These are phyloP conservation scores for Syngnathus typhle DNA, from an alignment of 2,113 vertebrate species.

Conservation along the genomic window DNA sequence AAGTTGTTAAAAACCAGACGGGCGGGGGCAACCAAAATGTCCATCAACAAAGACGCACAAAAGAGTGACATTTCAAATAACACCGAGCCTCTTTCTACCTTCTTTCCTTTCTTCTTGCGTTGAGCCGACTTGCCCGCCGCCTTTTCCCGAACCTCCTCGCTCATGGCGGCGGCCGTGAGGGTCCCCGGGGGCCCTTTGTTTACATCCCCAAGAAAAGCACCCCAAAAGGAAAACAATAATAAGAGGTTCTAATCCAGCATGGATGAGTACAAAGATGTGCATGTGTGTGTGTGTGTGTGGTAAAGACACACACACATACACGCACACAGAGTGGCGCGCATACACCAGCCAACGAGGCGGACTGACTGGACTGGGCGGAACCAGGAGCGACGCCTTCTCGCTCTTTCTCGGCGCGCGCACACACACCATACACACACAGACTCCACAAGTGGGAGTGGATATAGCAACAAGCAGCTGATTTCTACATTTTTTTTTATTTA, in stretches of 20 bases:
- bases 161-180: slow-evolving; percentile 55
- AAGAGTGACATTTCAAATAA: background rate
- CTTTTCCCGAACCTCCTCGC: slow-evolving; percentile 67
- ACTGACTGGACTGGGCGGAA: slow-evolving; percentile 31
- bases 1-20: background rate
- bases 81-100: slow-evolving; percentile 49
- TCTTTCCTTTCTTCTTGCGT: slow-evolving; percentile 70
- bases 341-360: slow-evolving; percentile 40
- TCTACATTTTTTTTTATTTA: background rate
- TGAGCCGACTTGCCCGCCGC: slow-evolving; percentile 54
- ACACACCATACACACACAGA: slow-evolving; percentile 27
- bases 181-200: slow-evolving; percentile 33
- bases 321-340: slow-evolving; percentile 18
- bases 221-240: background rate
- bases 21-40: background rate
- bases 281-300: slow-evolving; percentile 2
- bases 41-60: background rate
- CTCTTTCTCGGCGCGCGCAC: slow-evolving; percentile 14
- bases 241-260: slow-evolving; percentile 60
- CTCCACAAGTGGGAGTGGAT: slow-evolving; percentile 55
- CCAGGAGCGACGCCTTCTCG: slow-evolving; percentile 21
- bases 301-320: slow-evolving; percentile 22
- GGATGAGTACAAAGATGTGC: slow-evolving; percentile 29
- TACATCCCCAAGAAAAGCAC: slow-evolving; percentile 6
- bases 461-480: slow-evolving; percentile 50